phyloP scores from a whole-genome alignment of 2,797 vertebrate species.

The Buceros bicornis region DNA sequence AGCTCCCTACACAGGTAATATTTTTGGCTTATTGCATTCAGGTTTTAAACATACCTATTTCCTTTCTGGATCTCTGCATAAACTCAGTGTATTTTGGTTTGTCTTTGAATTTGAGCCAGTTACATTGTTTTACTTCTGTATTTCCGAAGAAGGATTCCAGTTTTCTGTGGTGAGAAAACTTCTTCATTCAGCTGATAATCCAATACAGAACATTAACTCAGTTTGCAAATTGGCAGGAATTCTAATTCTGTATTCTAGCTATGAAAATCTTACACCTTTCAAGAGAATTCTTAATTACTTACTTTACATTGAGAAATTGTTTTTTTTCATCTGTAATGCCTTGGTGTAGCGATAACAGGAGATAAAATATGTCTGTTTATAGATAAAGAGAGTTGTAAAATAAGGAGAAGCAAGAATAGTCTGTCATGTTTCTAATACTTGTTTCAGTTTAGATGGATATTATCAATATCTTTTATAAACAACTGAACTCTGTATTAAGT shows the following conservation, averaged over 20 bases:
- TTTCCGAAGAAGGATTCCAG: background rate
- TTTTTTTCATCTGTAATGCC: background rate
- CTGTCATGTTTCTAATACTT: background rate
- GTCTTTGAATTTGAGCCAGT: background rate
- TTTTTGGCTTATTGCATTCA: background rate
- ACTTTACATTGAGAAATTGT: background rate
- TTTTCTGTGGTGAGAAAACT: background rate
- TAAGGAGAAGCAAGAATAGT: background rate
- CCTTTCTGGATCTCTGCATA: background rate
- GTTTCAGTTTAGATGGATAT: background rate
- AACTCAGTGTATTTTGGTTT: background rate
- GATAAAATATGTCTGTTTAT: background rate
- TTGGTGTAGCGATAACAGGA: background rate
- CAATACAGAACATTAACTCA: background rate
- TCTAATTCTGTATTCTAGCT: background rate
- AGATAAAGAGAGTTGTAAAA: background rate
- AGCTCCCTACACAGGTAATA: constrained; percentile 93
- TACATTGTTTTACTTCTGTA: background rate
- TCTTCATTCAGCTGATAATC: constrained; percentile 9
- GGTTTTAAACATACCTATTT: background rate
- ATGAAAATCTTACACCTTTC: background rate
- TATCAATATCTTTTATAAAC: background rate
- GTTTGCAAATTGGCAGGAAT: background rate
- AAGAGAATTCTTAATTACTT: background rate
- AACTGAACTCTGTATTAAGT: background rate